Evolutionary conservation across 2,888 invertebrate genomes (phyloP).

Genomic region (Oligia fasciuncula): DNA sequence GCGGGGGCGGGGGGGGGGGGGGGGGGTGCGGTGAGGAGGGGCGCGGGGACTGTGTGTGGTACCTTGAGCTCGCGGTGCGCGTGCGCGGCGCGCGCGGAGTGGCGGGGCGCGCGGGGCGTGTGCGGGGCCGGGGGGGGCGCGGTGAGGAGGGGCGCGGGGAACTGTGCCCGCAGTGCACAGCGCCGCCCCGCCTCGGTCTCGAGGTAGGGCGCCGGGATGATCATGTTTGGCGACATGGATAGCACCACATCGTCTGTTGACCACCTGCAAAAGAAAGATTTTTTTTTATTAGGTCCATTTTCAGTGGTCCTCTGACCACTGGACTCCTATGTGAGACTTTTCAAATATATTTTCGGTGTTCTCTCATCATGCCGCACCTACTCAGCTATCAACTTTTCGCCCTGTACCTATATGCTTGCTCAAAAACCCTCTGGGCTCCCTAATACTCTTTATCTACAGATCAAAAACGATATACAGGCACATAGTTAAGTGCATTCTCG

Average conservation of each 20-base stretch:
- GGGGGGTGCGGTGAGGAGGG: constrained; percentile 1
- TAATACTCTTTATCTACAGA: too few species aligned
- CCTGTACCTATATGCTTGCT: too few species aligned
- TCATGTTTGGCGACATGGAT: constrained; percentile 96
- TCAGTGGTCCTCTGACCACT: too few species aligned
- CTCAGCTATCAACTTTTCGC: too few species aligned
- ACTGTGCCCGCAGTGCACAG: constrained; percentile 93
- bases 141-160: constrained; percentile 76
- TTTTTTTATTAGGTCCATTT: too few species aligned
- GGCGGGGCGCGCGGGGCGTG: constrained; percentile 45
- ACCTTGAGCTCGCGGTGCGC: constrained; percentile 79
- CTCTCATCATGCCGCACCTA: too few species aligned
- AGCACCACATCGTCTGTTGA: constrained; percentile 86
- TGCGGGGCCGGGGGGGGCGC: constrained; percentile 56
- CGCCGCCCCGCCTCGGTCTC: constrained; percentile 95
- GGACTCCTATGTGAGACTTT: too few species aligned
- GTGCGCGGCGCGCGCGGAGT: constrained; percentile 4
- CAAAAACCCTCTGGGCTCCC: too few species aligned
- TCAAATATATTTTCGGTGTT: too few species aligned
- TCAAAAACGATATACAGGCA: too few species aligned
- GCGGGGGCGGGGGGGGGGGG: constrained; percentile 57
- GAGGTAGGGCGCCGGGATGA: constrained; percentile 95
- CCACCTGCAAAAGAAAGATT: constrained; percentile 86
- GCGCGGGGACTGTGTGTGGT: neutral
- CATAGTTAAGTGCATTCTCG: too few species aligned